These are phyloP conservation scores for Conchocele bisecta DNA, from an alignment of 2,888 invertebrate genomes.

Conservation along the genomic window DNA sequence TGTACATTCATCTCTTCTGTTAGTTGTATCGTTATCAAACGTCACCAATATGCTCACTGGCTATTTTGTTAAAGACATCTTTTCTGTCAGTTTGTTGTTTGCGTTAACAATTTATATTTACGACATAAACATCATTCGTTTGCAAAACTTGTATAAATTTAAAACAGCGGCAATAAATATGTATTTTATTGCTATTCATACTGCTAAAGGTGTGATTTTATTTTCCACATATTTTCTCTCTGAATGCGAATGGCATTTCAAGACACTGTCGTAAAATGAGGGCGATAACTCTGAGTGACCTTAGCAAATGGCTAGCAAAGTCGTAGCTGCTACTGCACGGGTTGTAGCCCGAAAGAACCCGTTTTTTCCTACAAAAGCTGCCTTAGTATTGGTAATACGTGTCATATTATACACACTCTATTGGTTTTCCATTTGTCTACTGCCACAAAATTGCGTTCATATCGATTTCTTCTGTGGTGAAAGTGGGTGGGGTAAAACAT, in stretches of 20 bases:
- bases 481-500: slow-evolving; percentile 28
- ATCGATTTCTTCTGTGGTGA: no score
- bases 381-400: slow-evolving; percentile 89
- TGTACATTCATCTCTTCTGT: no score
- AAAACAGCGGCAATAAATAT: no score
- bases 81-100: no score
- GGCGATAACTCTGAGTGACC: slow-evolving; percentile 11
- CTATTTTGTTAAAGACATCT: no score
- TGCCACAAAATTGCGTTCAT: no score
- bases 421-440: not conserved
- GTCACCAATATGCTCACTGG: no score
- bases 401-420: not conserved
- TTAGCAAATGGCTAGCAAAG: slow-evolving; percentile 68
- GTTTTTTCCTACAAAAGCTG: slow-evolving; percentile 89
- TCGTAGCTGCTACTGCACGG: slow-evolving; percentile 91
- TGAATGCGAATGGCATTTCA: not conserved
- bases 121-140: no score
- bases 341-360: slow-evolving; percentile 91
- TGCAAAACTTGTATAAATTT: no score
- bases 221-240: not conserved
- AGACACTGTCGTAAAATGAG: not conserved
- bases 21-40: no score
- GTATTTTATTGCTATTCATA: no score
- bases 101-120: no score
- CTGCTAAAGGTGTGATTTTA: not conserved